Percentiles rank a stretch among this genome's conserved stretches.
Evolutionary conservation across 2,888 invertebrate genomes (phyloP).

Genomic region (Campopleginae sp.): DNA sequence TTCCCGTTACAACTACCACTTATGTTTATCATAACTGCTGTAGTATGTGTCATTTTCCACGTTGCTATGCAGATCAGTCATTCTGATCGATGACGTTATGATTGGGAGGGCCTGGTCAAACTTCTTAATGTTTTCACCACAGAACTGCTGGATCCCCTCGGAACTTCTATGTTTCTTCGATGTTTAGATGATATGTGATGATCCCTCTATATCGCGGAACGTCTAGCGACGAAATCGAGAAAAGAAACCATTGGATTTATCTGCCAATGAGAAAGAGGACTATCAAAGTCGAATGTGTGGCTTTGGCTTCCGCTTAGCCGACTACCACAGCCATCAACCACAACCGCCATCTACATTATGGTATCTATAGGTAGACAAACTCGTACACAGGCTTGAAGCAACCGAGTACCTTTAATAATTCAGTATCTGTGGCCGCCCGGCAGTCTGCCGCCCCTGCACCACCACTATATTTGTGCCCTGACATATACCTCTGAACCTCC

Average conservation of each 20-base stretch:
- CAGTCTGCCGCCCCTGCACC: slow-evolving; percentile 80
- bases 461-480: slow-evolving; percentile 34
- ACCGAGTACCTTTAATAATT: slow-evolving; percentile 81
- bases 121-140: neutral
- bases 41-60: neutral
- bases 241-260: slow-evolving; percentile 19
- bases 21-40: neutral
- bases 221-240: slow-evolving; percentile 10
- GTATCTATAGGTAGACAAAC: slow-evolving; percentile 15
- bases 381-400: slow-evolving; percentile 70
- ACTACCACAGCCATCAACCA: slow-evolving; percentile 32
- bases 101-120: neutral
- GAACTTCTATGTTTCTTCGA: neutral
- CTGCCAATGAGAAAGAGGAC: slow-evolving; percentile 37
- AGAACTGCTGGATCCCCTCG: neutral
- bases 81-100: neutral
- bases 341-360: slow-evolving; percentile 45
- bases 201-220: neutral
- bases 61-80: neutral
- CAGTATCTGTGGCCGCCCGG: slow-evolving; percentile 80
- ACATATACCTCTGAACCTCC: slow-evolving; percentile 13
- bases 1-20: neutral
- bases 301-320: slow-evolving; percentile 33
- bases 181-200: neutral
- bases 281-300: slow-evolving; percentile 52